A percentile compares a stretch with the other conserved stretches of the same genome.
These are phyloP conservation scores for Brachyhypopomus gauderio DNA, from an alignment of 2,113 vertebrate species.

Conservation along the genomic window DNA sequence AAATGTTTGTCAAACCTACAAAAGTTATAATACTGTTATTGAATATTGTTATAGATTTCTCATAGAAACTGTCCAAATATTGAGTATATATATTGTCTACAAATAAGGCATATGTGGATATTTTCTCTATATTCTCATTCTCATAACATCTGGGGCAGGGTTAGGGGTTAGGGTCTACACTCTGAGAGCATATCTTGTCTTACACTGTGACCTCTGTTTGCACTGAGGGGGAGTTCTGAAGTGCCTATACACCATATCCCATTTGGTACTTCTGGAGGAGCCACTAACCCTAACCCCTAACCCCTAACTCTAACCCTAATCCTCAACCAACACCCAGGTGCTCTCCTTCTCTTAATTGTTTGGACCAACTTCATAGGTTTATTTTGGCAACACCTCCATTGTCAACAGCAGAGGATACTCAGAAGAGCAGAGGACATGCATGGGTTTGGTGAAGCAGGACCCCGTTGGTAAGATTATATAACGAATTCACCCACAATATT, in stretches of 20 bases:
- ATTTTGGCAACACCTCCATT: neutral
- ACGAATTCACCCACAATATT: neutral
- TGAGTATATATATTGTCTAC: neutral
- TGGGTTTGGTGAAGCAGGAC: neutral
- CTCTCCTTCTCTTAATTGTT: neutral
- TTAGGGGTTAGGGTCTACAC: too few relatives aligned
- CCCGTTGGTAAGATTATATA: constrained; percentile 17
- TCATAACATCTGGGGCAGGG: neutral
- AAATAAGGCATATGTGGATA: neutral
- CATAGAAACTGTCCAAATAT: neutral
- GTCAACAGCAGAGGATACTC: neutral
- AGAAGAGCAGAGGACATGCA: neutral
- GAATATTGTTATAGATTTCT: neutral
- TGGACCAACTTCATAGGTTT: neutral
- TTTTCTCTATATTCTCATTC: neutral
- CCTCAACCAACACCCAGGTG: neutral
- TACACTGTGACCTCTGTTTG: constrained; percentile 6
- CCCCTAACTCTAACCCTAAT: too few relatives aligned
- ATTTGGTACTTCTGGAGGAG: constrained; percentile 29
- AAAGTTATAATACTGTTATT: neutral
- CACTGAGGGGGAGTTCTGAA: neutral
- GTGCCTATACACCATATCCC: constrained; percentile 23
- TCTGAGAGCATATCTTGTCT: too few relatives aligned
- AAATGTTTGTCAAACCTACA: neutral
- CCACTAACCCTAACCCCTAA: constrained; percentile 24